Base-by-base conservation (phyloP, 1,140 invertebrate species). In the Neodiprion fabricii region DNA sequence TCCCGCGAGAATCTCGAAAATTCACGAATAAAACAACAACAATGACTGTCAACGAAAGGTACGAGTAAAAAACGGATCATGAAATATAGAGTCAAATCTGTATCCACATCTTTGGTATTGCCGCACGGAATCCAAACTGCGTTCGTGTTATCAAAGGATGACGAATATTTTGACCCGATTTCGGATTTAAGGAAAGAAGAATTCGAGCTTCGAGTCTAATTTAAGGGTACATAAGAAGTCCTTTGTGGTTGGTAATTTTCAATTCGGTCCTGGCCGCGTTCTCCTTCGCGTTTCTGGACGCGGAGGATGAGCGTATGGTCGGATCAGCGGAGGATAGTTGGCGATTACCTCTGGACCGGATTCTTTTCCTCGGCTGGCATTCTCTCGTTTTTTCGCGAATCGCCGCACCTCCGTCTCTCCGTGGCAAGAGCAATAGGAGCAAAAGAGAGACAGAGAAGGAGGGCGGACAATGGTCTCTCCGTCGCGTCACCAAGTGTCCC, bases 391-490 rank as follows among this genome's bases (percentile, higher is more conserved):
- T 76, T 79, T 80, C 78, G 73, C 79, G 75, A 74, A 78, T 75
- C 75, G 77, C 78, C 71, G 21, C 23, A 49, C 74, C 75, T 40
- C 73, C 48, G 67, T 72, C 74, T 72, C 49, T 48, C 72, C 75
- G 48, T 78, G 72, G 75, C 67, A 68, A 23, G 21, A 9, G 7
- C 48, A 61, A 49, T 5, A 17, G 49, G 53, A 47, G 61, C 48
- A 73, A 70, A 48, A 9, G 49, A 9, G 17, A 73, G 61, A 68
- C 21, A 21, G 87, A 84, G 84, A 83, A 87, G 83, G 85, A 86
- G 84, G 85, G 86, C 83, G 86, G 87, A 88, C 87, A 88, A 88
- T 87, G 87, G 87, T 87, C 85, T 87, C 85, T 85, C 87, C 87
- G 78, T 78, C 83, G 84, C 86, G 86, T 88, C 87, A 87, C 86